A percentile compares a stretch with the other conserved stretches of the same genome.
These are phyloP conservation scores for Eublepharis macularius DNA, from an alignment of 2,113 vertebrate species.

Conservation along the genomic window DNA sequence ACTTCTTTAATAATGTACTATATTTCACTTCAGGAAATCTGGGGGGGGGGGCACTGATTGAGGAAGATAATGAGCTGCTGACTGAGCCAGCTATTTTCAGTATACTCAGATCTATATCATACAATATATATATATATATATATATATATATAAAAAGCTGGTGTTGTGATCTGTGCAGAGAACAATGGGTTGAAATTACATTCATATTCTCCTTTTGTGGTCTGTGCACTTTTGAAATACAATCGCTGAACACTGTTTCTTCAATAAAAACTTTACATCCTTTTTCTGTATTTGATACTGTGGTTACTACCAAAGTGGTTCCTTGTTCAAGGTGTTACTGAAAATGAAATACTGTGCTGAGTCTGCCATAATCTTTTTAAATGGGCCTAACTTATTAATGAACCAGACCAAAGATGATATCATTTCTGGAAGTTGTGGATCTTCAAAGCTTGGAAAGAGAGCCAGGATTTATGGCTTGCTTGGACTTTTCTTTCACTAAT, in stretches of 20 bases:
- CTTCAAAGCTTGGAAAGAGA: conserved; percentile 26
- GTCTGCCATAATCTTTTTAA: conserved; percentile 48
- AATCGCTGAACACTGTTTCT: neutral
- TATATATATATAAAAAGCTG: neutral
- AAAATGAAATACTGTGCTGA: conserved; percentile 43
- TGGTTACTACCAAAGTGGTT: neutral
- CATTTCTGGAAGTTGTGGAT: conserved; percentile 22
- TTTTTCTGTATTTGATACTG: neutral
- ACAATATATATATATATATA: no score
- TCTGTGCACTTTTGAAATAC: conserved; percentile 7
- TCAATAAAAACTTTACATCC: neutral
- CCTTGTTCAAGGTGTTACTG: conserved; percentile 38
- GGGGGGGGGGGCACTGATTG: neutral
- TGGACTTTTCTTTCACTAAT: conserved; percentile 40
- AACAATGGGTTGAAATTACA: neutral
- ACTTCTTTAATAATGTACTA: neutral
- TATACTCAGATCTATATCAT: neutral
- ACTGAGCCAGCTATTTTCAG: neutral
- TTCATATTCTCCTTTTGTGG: neutral
- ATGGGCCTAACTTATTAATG: conserved; percentile 46
- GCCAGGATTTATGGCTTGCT: conserved; percentile 48
- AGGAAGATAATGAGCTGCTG: neutral
- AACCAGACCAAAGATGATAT: conserved; percentile 35
- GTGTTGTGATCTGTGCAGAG: neutral
- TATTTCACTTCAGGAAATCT: neutral